Evolutionary conservation across 64 coral and sea anemone genomes (phyloP), one percentile per base, ranked within the genome.

Genomic region (Hydrozoanthus tunicans): DNA sequence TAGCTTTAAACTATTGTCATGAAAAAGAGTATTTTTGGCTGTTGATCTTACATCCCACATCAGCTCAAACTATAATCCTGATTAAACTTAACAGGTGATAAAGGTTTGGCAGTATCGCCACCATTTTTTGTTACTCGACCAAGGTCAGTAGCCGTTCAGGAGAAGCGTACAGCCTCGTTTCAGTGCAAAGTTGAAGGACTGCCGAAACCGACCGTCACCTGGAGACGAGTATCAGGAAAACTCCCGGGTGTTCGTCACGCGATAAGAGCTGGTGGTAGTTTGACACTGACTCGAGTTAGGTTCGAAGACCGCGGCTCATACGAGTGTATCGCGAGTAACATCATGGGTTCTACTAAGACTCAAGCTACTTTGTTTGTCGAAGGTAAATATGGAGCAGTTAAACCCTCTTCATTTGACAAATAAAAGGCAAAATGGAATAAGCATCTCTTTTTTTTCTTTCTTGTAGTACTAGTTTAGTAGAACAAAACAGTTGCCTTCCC

Each of bases 311-410:
- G 59, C 23, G 88, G 88, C 5, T 63, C 74, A 0, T 90, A 79
- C 26, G 73, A 78, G 27, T 90, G 88, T 55, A 27, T 70, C 6
- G 75, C 88, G 8, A 90, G 12, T 51, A 90, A 59, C 73, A 90
- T 79, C 78, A 4, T 51, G 59, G 88, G 88, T 53, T 78, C 27
- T 6, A 66, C 8, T 10, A 66, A 75, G 66, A n/a, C 73, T 54
- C 51, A 32, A 62, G 60, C 70, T 13, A 54, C 56, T 7, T 53
- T 91, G 17, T 24, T 2, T 43, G 89, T 81, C 8, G 65, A 80
- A 32, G 63, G 77, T 53, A 5, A 78, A 53, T 43, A 43, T 43
- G 32, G 32, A 43, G 2, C 32, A 43, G 32, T 43, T 43, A 43
- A 1, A 43, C 32, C 32, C 32, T 43, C 32, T 43, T 43, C 32